Base-by-base conservation (phyloP, 2,797 vertebrate species). In the Myoxocephalus aenaeus region DNA sequence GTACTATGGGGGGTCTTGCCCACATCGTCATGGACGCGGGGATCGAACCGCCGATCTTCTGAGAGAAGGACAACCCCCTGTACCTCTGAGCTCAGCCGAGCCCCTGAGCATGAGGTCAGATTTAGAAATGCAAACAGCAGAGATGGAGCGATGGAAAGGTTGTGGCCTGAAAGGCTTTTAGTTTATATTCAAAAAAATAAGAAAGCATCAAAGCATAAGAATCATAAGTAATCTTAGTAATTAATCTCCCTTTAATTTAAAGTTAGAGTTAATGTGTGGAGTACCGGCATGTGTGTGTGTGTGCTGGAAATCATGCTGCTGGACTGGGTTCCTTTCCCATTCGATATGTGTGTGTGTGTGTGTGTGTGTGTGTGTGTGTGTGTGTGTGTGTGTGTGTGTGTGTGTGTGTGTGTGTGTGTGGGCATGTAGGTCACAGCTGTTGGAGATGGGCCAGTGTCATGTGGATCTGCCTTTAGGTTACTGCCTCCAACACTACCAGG, bases 391-490 rank as follows among this genome's bases (percentile, higher is more conserved):
- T 61, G 64, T 68, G 44, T 63, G 59, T 36, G 27, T 77, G 54
- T 73, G 25, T 63, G 57, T 75, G 38, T 51, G 44, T 76, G 65
- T 73, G 36, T 57, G 46, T 53, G 13, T 25, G 68, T 67, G 76
- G 53, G 69, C 77, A 80, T 77, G 68, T 63, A 86, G 81, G 87
- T 84, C 92, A 90, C 89, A 93, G 90, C 90, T 94, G 90, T 88
- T 89, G 80, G 86, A 93, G 85, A 57, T 83, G 81, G 88, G 90
- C 86, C 89, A 91, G 64, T 91, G 82, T 85, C 82, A 91, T 83
- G 81, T 79, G 83, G 81, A 65, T 87, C 72, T 74, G 91, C 93
- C 92, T 88, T 85, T 83, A 92, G 93, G 91, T 91, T 81, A 77
- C 75, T 82, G 75, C 75, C 77, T 83, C 79, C 77, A 84, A 82